Base-by-base conservation (phyloP, 2,797 vertebrate species). In the Sternarchorhynchus goeldii region DNA sequence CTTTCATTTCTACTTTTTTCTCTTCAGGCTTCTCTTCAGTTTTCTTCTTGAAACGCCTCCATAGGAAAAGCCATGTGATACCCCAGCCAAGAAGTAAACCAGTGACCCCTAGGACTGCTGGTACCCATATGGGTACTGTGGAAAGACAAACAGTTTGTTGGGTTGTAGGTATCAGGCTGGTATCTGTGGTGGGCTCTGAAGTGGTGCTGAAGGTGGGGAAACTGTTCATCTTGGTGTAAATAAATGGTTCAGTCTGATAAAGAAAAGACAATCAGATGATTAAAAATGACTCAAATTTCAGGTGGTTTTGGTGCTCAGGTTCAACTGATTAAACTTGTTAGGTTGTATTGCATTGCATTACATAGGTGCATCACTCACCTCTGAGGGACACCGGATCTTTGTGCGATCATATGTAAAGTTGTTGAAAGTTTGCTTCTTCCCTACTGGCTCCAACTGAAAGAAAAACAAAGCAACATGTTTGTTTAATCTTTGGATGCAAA, bases 331-430 rank as follows among this genome's bases (percentile, higher is more conserved):
- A 3, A 50, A 14, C 8, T 14, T 50, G 10, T 50, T 12, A 50
- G 45, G 10, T 50, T 25, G 25, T 25, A 25, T 25, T 25, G 25
- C 25, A 25, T 25, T 25, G 25, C 1, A 25, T 25, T 25, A 25
- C 25, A 25, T 25, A 25, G 25, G 25, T 25, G 25, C 25, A 25
- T 65, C 65, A 39, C 81, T 67, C 84, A 93, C 92, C 92, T 91
- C 82, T 76, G 91, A 91, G 75, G 96, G 96, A 84, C 96, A 98
- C 75, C 82, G 94, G 76, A 97, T 92, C 88, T 95, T 96, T 76
- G 89, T 87, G 83, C 94, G 93, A 85, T 93, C 91, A 57, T 93
- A 66, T 5, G 94, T 95, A 85, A 96, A 97, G 88, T 97, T 94
- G 88, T 94, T 96, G 83, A 90, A 96, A 34, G 86, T 88, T 50